Percentiles rank a stretch among this genome's conserved stretches.
Conservation (phyloP, 2,888 invertebrate species). For the Pollenia griseotomentosa region DNA sequence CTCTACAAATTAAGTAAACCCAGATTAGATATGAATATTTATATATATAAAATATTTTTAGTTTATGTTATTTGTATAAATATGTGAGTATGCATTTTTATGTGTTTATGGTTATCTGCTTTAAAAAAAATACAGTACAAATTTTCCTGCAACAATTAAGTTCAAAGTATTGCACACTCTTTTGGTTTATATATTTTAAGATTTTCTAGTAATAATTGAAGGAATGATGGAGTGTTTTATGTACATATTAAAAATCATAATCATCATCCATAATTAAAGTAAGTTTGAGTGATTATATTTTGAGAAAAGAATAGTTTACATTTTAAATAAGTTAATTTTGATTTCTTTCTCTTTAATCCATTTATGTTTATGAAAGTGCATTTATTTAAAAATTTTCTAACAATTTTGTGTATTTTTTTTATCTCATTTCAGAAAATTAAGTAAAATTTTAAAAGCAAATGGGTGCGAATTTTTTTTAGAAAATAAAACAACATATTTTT, state of each 20-base stretch:
- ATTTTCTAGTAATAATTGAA: constrained; percentile 21
- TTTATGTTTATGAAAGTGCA: no score
- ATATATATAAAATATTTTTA: not conserved
- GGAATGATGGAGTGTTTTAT: constrained; percentile 8
- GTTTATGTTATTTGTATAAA: not conserved
- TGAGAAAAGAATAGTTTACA: not conserved
- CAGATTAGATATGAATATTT: not conserved
- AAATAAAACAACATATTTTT: no score
- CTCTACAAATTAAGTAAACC: constrained; percentile 8
- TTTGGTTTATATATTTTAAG: constrained; percentile 9
- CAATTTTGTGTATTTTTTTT: no score
- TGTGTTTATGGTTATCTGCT: constrained; percentile 11
- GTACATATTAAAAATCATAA: constrained; percentile 22
- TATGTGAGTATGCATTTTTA: constrained; percentile 37
- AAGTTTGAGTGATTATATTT: not conserved
- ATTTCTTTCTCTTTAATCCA: no score
- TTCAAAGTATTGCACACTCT: constrained; percentile 40
- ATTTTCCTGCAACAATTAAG: constrained; percentile 50
- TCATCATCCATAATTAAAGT: constrained; percentile 31
- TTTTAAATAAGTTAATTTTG: no score
- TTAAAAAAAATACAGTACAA: constrained; percentile 42
- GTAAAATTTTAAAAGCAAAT: no score
- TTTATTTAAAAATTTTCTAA: no score
- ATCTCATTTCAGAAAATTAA: no score
- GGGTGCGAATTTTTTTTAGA: no score